Conservation (phyloP, 1,140 invertebrate genomes). For the Samia ricini region DNA sequence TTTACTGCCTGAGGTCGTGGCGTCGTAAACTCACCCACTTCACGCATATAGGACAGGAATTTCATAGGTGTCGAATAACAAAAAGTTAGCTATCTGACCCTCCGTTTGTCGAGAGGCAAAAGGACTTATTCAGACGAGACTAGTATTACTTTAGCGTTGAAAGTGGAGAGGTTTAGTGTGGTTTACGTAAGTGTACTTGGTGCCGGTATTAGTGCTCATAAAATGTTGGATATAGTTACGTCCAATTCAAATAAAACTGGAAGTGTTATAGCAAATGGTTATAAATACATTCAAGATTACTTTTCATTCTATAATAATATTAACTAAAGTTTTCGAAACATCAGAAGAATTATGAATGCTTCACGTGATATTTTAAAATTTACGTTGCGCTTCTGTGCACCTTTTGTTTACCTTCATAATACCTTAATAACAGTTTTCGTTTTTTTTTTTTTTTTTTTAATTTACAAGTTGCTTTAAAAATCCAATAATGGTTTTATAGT, state of each 20-base stretch:
- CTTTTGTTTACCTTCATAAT: too few species aligned
- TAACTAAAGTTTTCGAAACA: background rate
- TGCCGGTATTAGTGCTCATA: constrained; percentile 20
- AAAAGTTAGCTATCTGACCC: constrained; percentile 24
- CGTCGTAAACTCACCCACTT: constrained; percentile 29
- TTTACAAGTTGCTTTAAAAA: too few species aligned
- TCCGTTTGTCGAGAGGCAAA: constrained; percentile 6
- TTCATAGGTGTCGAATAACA: constrained; percentile 31
- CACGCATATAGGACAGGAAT: constrained; percentile 25
- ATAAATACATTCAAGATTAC: background rate
- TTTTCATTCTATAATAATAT: background rate
- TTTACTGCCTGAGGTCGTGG: constrained; percentile 19
- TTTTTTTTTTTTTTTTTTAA: too few species aligned
- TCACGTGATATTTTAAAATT: too few species aligned
- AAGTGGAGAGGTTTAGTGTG: constrained; percentile 10
- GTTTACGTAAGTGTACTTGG: constrained; percentile 22
- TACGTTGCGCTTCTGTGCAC: too few species aligned
- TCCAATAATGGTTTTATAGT: too few species aligned
- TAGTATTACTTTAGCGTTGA: constrained; percentile 6
- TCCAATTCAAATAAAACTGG: background rate
- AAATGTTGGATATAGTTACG: constrained; percentile 19
- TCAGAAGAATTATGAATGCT: too few species aligned
- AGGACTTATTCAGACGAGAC: background rate
- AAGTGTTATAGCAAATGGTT: background rate
- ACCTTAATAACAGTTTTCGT: too few species aligned